Percentiles rank a stretch among this genome's conserved stretches.
Evolutionary conservation across 2,113 vertebrate species (phyloP).

Genomic region (Hypanus sabinus): DNA sequence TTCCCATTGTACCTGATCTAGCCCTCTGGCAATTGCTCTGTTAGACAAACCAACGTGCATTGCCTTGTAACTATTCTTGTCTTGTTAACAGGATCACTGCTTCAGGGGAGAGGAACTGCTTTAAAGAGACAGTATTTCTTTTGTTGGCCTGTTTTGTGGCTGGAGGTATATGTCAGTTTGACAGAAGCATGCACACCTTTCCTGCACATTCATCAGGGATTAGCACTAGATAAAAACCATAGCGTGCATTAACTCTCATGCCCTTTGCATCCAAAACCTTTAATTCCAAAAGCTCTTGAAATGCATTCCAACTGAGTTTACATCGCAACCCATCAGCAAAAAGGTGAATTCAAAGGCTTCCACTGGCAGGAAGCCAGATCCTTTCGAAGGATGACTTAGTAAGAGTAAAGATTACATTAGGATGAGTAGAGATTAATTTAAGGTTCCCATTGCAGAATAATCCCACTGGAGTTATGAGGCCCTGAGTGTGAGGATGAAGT

Average conservation of each 20-base stretch:
- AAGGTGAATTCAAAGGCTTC: too few species aligned
- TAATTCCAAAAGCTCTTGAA: background rate
- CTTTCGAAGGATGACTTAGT: too few species aligned
- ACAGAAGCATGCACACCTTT: too few species aligned
- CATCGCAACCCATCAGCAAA: too few species aligned
- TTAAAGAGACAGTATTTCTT: slow-evolving; percentile 56
- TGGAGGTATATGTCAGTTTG: background rate
- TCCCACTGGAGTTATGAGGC: too few species aligned
- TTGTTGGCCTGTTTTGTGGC: slow-evolving; percentile 41
- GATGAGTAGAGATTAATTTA: too few species aligned
- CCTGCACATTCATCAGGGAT: background rate
- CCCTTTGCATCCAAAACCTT: background rate
- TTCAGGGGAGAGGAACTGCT: slow-evolving; percentile 41
- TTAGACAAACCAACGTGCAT: background rate
- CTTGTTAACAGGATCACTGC: slow-evolving; percentile 54
- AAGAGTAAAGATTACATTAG: too few species aligned
- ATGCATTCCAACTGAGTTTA: background rate
- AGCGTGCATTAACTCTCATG: background rate
- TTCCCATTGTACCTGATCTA: background rate
- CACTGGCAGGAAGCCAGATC: too few species aligned
- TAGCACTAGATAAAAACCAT: background rate
- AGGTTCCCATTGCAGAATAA: too few species aligned
- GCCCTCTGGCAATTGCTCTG: background rate
- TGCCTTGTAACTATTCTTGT: background rate
- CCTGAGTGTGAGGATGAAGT: background rate